phyloP scores from a whole-genome alignment of 1,140 invertebrate species.

The Caerostris darwini region DNA sequence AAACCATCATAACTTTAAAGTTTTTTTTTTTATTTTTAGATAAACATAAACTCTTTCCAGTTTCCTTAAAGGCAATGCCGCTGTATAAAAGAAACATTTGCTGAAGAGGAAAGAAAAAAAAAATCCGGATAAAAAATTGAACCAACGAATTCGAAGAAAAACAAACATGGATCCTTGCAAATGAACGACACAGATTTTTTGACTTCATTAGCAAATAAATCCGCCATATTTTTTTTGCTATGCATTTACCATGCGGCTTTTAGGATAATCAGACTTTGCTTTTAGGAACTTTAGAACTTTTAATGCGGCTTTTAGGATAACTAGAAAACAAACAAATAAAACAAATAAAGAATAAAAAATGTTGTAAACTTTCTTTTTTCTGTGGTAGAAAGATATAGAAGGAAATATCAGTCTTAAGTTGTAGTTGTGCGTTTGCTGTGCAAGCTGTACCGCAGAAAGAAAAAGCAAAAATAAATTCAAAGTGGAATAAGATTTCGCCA shows the following conservation, averaged over 20 bases:
- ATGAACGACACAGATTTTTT: conserved; percentile 60
- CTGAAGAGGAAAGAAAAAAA: neutral
- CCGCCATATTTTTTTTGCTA: too few relatives aligned
- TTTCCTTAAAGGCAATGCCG: neutral
- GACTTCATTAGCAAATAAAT: conserved; percentile 73
- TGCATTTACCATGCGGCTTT: conserved; percentile 59
- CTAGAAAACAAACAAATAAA: too few relatives aligned
- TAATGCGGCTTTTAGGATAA: too few relatives aligned
- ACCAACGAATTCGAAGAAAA: conserved; percentile 4
- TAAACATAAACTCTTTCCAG: neutral
- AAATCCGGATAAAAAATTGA: too few relatives aligned
- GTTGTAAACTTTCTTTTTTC: neutral
- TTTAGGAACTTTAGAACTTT: too few relatives aligned
- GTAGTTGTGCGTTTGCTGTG: neutral
- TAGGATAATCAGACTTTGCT: conserved; percentile 63
- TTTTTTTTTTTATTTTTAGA: neutral
- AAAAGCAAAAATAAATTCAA: conserved; percentile 5
- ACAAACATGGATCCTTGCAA: conserved; percentile 45
- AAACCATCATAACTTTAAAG: neutral
- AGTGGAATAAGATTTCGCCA: conserved; percentile 7
- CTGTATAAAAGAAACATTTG: neutral
- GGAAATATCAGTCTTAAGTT: conserved; percentile 11
- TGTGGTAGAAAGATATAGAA: neutral
- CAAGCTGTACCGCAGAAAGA: neutral
- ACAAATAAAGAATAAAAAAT: neutral